Conservation (phyloP, 2,113 vertebrate species). For the Callithrix jacchus region DNA sequence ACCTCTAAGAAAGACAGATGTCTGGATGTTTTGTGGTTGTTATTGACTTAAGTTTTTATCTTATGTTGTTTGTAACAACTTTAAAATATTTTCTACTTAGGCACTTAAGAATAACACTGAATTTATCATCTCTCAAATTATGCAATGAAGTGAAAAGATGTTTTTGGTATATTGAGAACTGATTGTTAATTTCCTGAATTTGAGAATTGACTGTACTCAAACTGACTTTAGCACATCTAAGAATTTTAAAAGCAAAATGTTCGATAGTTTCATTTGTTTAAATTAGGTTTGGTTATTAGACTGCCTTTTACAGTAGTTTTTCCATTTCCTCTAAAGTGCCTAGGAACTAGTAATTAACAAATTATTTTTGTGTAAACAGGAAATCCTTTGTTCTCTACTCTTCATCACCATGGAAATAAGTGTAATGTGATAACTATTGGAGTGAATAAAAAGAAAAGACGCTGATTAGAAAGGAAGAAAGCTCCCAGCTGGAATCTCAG, state of each 20-base stretch:
- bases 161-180: neutral
- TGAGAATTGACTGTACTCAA: neutral
- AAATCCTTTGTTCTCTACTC: neutral
- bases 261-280: neutral
- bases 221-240: neutral
- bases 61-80: neutral
- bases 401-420: conserved; percentile 32
- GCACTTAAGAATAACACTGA: neutral
- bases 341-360: conserved; percentile 11
- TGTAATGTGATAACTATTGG: neutral
- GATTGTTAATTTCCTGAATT: neutral
- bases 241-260: neutral
- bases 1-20: neutral
- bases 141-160: neutral
- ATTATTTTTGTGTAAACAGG: neutral
- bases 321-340: neutral
- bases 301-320: neutral
- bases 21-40: neutral
- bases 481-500: neutral
- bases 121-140: neutral
- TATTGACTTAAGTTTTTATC: neutral
- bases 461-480: neutral
- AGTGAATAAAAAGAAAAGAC: neutral
- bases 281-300: neutral
- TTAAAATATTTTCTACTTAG: neutral